These are phyloP conservation scores for Caenorhabditis remanei DNA, from an alignment of 1,140 invertebrate species.

Conservation along the genomic window DNA sequence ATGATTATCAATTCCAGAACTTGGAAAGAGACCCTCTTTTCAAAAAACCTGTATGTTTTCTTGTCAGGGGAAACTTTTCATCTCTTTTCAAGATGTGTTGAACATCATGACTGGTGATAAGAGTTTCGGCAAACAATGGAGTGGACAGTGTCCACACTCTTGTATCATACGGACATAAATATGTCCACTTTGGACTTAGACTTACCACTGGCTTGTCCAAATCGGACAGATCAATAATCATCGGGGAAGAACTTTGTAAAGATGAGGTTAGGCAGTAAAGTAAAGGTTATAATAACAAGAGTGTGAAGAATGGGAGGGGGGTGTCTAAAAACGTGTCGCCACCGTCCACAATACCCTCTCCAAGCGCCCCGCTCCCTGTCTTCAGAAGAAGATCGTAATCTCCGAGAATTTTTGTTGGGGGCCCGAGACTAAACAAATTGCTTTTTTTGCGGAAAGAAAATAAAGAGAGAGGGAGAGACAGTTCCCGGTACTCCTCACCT, in stretches of 20 bases:
- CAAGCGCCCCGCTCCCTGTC: slow-evolving; percentile 50
- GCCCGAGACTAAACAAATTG: slow-evolving; percentile 47
- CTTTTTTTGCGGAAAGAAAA: slow-evolving; percentile 37
- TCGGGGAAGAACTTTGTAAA: neutral
- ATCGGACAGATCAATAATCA: slow-evolving; percentile 55
- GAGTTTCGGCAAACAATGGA: slow-evolving; percentile 32
- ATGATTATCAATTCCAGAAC: slow-evolving; percentile 32
- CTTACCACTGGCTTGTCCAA: slow-evolving; percentile 54
- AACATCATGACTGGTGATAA: slow-evolving; percentile 53
- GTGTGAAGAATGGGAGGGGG: slow-evolving; percentile 31
- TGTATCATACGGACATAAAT: neutral
- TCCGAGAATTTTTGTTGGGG: slow-evolving; percentile 42
- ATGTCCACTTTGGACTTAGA: no score
- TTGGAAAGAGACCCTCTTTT: neutral
- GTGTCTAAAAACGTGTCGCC: slow-evolving; percentile 53
- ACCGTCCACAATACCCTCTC: slow-evolving; percentile 45
- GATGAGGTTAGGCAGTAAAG: slow-evolving; percentile 49
- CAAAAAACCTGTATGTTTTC: slow-evolving; percentile 24
- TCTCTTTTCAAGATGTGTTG: slow-evolving; percentile 19
- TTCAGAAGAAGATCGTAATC: slow-evolving; percentile 40
- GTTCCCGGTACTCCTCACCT: neutral
- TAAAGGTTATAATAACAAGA: slow-evolving; percentile 57
- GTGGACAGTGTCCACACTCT: neutral
- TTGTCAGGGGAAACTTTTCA: neutral
- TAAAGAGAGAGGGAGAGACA: no score